Evolutionary conservation across 2,888 invertebrate species (phyloP).

Genomic region (Ennomos fuscantarius): DNA sequence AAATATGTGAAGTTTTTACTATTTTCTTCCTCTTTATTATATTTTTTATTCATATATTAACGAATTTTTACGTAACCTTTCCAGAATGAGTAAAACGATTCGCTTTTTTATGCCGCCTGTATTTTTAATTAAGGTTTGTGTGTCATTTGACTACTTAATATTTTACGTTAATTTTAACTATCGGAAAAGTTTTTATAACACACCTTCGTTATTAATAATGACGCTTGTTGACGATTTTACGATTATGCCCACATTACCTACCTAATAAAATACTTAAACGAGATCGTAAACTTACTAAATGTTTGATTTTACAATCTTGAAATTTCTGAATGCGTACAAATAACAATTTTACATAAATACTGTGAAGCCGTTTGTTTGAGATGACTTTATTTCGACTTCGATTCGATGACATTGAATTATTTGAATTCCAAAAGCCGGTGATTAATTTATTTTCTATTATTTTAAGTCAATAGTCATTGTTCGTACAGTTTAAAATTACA

Average conservation of each 20-base stretch:
- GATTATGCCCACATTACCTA: slow-evolving; percentile 24
- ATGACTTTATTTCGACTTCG: slow-evolving; percentile 25
- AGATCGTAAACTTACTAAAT: slow-evolving; percentile 24
- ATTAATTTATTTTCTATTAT: too few relatives aligned
- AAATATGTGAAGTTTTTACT: too few relatives aligned
- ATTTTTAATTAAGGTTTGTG: slow-evolving; percentile 17
- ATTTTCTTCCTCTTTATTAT: too few relatives aligned
- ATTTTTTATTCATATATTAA: too few relatives aligned
- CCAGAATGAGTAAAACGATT: too few relatives aligned
- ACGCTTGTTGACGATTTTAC: slow-evolving; percentile 25
- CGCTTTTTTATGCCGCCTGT: neutral
- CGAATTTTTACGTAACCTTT: too few relatives aligned
- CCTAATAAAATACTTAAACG: slow-evolving; percentile 26
- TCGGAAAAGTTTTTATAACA: slow-evolving; percentile 26
- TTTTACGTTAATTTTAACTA: slow-evolving; percentile 22
- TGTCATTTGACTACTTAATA: slow-evolving; percentile 21
- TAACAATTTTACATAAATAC: slow-evolving; percentile 17
- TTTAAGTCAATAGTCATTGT: too few relatives aligned
- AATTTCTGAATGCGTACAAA: slow-evolving; percentile 12
- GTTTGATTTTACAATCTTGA: slow-evolving; percentile 16
- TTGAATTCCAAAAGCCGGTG: too few relatives aligned
- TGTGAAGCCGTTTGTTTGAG: slow-evolving; percentile 9
- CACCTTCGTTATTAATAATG: slow-evolving; percentile 28
- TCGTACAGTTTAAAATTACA: too few relatives aligned
- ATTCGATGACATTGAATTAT: too few relatives aligned